These are phyloP conservation scores for Acronicta leporina DNA, from an alignment of 2,888 invertebrate genomes.

Conservation along the genomic window DNA sequence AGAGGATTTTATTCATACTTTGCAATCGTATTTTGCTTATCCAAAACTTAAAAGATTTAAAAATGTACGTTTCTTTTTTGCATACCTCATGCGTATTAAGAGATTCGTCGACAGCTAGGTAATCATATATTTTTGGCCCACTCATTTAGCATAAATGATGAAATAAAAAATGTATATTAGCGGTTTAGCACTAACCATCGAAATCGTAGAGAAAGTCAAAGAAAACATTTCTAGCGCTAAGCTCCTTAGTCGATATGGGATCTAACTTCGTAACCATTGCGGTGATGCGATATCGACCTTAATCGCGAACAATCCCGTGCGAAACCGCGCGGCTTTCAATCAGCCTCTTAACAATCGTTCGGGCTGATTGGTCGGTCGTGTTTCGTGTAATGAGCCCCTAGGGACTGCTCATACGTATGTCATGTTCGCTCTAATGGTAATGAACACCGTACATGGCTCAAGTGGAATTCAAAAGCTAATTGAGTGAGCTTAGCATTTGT, in stretches of 20 bases:
- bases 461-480: slow-evolving; percentile 61
- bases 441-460: slow-evolving; percentile 67
- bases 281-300: slow-evolving; percentile 54
- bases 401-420: slow-evolving; percentile 71
- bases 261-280: slow-evolving; percentile 45
- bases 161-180: too few species aligned
- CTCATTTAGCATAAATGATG: not conserved
- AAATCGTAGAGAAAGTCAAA: slow-evolving; percentile 14
- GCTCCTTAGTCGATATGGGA: slow-evolving; percentile 35
- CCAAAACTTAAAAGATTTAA: slow-evolving; percentile 1
- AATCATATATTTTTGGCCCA: not conserved
- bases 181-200: not conserved
- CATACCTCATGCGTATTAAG: not conserved
- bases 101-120: not conserved
- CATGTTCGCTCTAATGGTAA: slow-evolving; percentile 66
- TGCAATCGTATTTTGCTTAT: slow-evolving; percentile 16
- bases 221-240: slow-evolving; percentile 18
- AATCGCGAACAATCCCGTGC: slow-evolving; percentile 69
- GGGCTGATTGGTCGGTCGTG: slow-evolving; percentile 79
- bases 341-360: slow-evolving; percentile 72
- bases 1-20: slow-evolving; percentile 45
- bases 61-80: not conserved
- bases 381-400: slow-evolving; percentile 76
- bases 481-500: slow-evolving; percentile 57
- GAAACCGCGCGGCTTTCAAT: slow-evolving; percentile 80